phyloP scores from a whole-genome alignment of 2,113 vertebrate species.

The Ascaphus truei region DNA sequence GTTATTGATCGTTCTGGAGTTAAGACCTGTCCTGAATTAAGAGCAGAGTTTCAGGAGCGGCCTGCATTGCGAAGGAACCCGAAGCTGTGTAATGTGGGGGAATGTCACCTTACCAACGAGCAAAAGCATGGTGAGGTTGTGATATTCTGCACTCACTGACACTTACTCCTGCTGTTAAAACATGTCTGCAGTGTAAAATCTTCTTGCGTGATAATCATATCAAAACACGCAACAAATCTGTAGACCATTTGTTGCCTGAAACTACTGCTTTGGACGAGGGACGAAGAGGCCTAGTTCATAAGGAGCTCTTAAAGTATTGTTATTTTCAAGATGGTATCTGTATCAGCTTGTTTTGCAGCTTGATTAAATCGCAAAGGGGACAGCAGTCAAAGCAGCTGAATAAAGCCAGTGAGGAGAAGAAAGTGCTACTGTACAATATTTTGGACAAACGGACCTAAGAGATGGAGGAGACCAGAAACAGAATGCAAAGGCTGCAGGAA shows the following conservation, averaged over 20 bases:
- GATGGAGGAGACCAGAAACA: neutral
- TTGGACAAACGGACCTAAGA: neutral
- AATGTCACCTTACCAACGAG: neutral
- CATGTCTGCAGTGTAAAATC: constrained; percentile 68
- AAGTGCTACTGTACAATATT: neutral
- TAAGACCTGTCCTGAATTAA: constrained; percentile 30
- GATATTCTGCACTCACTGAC: constrained; percentile 64
- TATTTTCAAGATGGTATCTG: constrained; percentile 60
- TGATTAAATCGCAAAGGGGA: constrained; percentile 63
- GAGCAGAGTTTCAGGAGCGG: neutral
- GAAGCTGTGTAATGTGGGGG: constrained; percentile 20
- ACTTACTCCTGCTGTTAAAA: constrained; percentile 58
- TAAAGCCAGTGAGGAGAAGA: neutral
- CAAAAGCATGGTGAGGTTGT: neutral
- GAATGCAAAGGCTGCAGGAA: neutral
- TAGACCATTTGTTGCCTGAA: constrained; percentile 65
- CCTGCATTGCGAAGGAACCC: constrained; percentile 21
- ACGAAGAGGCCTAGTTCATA: constrained; percentile 68
- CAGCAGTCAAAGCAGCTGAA: constrained; percentile 38
- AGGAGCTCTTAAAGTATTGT: constrained; percentile 72
- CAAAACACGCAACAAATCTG: constrained; percentile 58
- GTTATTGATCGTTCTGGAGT: neutral
- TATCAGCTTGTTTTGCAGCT: constrained; percentile 64
- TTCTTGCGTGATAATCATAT: constrained; percentile 70
- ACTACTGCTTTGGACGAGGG: constrained; percentile 56